Evolutionary conservation across 2,888 invertebrate genomes (phyloP).

Genomic region (Euzophera pinguis): DNA sequence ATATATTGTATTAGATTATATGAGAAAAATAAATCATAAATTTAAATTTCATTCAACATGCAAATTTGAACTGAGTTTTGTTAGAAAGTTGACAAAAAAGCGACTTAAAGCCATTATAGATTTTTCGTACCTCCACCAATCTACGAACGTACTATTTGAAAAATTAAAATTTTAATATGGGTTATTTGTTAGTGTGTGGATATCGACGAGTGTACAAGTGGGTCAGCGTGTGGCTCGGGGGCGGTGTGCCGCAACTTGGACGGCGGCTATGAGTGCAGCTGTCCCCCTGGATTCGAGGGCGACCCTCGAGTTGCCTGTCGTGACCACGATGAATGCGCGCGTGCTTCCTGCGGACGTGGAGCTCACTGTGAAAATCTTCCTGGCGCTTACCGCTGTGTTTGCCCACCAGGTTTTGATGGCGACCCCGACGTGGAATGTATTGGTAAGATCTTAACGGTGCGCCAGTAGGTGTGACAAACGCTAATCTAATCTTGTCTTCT

Average conservation of each 20-base stretch:
- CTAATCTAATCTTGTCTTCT: slow-evolving; percentile 46
- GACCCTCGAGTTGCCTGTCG: slow-evolving; percentile 87
- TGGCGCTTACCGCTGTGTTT: slow-evolving; percentile 89
- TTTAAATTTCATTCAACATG: too few relatives aligned
- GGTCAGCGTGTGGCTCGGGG: slow-evolving; percentile 86
- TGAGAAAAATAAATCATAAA: too few relatives aligned
- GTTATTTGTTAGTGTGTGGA: slow-evolving; percentile 84
- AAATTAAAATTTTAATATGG: not conserved
- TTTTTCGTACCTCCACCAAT: too few relatives aligned
- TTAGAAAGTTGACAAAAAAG: too few relatives aligned
- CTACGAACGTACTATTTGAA: not conserved
- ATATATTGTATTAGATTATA: too few relatives aligned
- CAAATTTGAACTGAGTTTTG: too few relatives aligned
- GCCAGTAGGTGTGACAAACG: slow-evolving; percentile 42
- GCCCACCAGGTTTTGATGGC: slow-evolving; percentile 90
- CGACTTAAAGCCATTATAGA: too few relatives aligned
- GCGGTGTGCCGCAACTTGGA: slow-evolving; percentile 89
- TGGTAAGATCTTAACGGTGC: slow-evolving; percentile 76
- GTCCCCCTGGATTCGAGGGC: slow-evolving; percentile 90
- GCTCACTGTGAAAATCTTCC: slow-evolving; percentile 89
- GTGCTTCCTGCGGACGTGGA: slow-evolving; percentile 87
- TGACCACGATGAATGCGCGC: slow-evolving; percentile 87
- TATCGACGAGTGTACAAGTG: slow-evolving; percentile 89
- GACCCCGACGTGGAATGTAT: slow-evolving; percentile 87
- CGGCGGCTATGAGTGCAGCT: slow-evolving; percentile 91